phyloP scores from a whole-genome alignment of 2,888 invertebrate genomes.

The Lycophotia porphyrea region DNA sequence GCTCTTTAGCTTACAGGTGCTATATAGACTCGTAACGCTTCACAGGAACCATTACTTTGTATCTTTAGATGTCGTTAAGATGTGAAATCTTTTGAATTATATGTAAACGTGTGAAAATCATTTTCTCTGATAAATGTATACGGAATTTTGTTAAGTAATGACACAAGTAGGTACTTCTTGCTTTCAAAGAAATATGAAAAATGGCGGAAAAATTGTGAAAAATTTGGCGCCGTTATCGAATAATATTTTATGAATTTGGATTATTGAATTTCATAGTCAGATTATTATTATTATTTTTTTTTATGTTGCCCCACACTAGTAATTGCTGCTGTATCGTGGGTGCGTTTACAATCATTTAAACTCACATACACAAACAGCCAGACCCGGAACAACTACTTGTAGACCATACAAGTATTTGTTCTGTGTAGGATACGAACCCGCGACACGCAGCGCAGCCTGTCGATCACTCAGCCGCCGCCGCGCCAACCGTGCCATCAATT shows the following conservation, averaged over 20 bases:
- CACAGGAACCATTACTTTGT: conserved; percentile 54
- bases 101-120: conserved; percentile 24
- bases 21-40: conserved; percentile 53
- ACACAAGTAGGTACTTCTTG: not conserved
- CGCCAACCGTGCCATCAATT: too few species aligned
- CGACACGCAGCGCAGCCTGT: too few species aligned
- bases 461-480: too few species aligned
- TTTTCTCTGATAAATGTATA: conserved; percentile 29
- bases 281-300: not conserved
- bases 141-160: conserved; percentile 5
- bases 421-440: too few species aligned
- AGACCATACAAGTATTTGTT: too few species aligned
- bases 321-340: too few species aligned
- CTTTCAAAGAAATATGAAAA: not conserved
- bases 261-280: not conserved
- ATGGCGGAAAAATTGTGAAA: not conserved
- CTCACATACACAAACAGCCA: too few species aligned
- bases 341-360: too few species aligned
- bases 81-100: conserved; percentile 58
- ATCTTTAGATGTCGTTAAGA: conserved; percentile 45
- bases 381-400: too few species aligned
- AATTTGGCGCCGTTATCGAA: not conserved
- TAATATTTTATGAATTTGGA: not conserved
- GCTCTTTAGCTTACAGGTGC: too few species aligned
- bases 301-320: too few species aligned